These are phyloP conservation scores for Notiomystis cincta DNA, from an alignment of 2,113 vertebrate species.

Conservation along the genomic window DNA sequence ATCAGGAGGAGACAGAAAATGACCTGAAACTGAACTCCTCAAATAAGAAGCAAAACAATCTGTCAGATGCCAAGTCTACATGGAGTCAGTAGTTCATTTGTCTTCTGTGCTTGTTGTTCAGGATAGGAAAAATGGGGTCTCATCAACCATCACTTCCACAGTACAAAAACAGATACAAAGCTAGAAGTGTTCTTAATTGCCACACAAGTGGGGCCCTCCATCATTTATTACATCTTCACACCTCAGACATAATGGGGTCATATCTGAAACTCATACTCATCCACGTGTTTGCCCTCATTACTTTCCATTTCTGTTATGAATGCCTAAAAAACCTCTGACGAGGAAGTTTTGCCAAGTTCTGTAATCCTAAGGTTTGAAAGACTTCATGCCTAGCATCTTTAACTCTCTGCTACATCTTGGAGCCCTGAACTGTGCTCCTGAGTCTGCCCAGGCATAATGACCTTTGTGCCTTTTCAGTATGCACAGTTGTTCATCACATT, in stretches of 20 bases:
- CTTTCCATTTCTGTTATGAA: neutral
- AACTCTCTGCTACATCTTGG: neutral
- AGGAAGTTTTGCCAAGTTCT: neutral
- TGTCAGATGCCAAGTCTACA: neutral
- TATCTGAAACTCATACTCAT: neutral
- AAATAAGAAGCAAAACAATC: conserved; percentile 18
- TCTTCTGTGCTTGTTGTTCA: neutral
- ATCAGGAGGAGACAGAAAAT: neutral
- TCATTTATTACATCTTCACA: neutral
- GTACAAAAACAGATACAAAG: neutral
- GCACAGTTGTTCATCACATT: neutral
- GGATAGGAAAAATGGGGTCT: neutral
- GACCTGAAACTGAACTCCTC: conserved; percentile 38
- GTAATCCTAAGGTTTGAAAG: neutral
- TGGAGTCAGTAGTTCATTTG: neutral
- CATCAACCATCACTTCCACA: neutral
- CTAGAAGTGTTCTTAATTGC: neutral
- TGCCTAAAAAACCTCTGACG: neutral
- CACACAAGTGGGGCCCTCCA: neutral
- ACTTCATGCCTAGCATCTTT: neutral
- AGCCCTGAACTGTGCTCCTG: neutral
- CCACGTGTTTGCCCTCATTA: neutral
- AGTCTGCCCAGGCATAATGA: neutral
- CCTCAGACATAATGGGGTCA: neutral
- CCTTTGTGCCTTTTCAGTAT: neutral